Base-by-base conservation (phyloP, 2,888 invertebrate genomes). In the Bruchidius siliquastri region DNA sequence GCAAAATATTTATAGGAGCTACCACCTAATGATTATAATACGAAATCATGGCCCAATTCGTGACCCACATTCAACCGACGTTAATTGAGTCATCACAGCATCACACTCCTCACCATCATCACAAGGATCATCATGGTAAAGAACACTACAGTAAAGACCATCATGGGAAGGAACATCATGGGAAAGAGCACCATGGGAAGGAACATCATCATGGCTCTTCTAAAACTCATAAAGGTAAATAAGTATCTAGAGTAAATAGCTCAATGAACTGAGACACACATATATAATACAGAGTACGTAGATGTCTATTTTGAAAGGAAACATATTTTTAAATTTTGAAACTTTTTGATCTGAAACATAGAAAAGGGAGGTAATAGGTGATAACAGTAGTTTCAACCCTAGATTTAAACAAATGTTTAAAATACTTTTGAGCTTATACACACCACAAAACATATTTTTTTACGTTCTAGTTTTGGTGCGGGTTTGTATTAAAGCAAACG, bases 41-140 rank as follows among this genome's bases (percentile, higher is more conserved):
- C 6, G 18, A 13, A n/a, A 70, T 10, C 10, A 90, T 90, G 90
- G 89, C 90, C 78, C 90, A 90, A 83, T 90, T 90, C 82, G 90
- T 90, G 75, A 89, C 89, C 71, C 89, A 89, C 80, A 89, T 90
- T 79, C 89, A 90, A 82, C 89, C 90, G 67, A 89, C 90, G 26
- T 83, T 90, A 84, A 83, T 90, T 83, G 90, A 90, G 84, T 88
- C 90, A 22, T 88, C 89, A 68, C 89, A 89, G 79, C 90, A 90
- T 84, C 87, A 89, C 79, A 85, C 88, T 71, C 88, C 88, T 73
- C 88, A 88, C 80, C 72, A 74, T 20, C 88, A 88, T 82, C 87
- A 88, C 80, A 87, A 88, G 80, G 85, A 88, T 74, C 87, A 87
- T 80, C 87, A 88, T 79, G 84, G 86, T 77, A 86, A 81, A 68